Evolutionary conservation across 2,888 invertebrate species (phyloP), one percentile per base, ranked within the genome.

Genomic region (Stenurella melanura): DNA sequence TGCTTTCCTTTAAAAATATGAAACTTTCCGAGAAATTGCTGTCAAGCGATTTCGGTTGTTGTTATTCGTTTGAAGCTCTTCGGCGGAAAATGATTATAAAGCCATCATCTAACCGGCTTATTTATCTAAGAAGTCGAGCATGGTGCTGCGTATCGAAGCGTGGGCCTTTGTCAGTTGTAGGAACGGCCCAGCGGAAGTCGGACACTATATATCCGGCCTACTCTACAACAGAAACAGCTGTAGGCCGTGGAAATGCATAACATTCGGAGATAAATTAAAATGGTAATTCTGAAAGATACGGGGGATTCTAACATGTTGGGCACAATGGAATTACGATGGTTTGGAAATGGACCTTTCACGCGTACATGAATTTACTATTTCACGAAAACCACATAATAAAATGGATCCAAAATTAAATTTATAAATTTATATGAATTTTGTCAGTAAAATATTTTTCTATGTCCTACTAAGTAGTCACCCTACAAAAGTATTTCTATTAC

Each of bases 51-150:
- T 50, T 50, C n/a, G 19, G 11, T 26, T n/a, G 26, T 18, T 54
- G 26, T 26, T 34, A 34, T 21, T 19, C 54, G 54, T 67, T 67
- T 67, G 67, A 67, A 42, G 19, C 18, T 17, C 12, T 4, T 5
- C 15, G 50, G 38, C 75, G 75, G 75, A 75, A 75, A 34, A 70
- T 56, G 75, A 75, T 75, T 75, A 75, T 70, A 71, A 75, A 75
- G 30, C 67, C 75, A 64, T 75, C 75, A 75, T 71, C 60, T 56
- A 63, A 54, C 60, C 12, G 26, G 30, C 26, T 56, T 75, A 66
- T 75, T 71, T 75, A 75, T 75, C 75, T 75, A 71, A 75, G 71
- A 75, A 72, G 71, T 61, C 64, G 68, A 75, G 70, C 69, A 56
- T 69, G 69, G 70, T 69, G 70, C 67, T 58, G 57, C 50, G 74